phyloP scores from a whole-genome alignment of 1,140 invertebrate genomes.

The Halictus rubicundus region DNA sequence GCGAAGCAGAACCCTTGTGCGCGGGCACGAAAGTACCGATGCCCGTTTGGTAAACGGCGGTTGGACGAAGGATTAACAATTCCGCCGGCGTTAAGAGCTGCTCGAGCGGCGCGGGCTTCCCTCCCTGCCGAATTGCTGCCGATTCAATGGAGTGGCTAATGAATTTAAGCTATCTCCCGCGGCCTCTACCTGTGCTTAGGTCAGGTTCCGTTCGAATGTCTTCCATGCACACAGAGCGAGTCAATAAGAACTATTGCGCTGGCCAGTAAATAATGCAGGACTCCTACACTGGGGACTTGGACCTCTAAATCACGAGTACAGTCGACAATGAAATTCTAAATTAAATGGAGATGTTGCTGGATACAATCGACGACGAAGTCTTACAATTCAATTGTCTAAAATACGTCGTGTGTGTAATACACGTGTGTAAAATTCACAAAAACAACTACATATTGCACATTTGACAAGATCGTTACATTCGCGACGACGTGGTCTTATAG shows the following conservation, averaged over 20 bases:
- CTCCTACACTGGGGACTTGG: too few relatives aligned
- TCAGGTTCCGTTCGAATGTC: not conserved
- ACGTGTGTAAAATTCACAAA: too few relatives aligned
- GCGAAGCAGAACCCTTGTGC: not conserved
- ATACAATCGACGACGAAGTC: too few relatives aligned
- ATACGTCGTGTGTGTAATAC: too few relatives aligned
- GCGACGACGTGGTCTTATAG: too few relatives aligned
- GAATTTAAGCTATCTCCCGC: constrained; percentile 69
- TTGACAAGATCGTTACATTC: too few relatives aligned
- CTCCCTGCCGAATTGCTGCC: constrained; percentile 22
- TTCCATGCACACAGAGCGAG: not conserved
- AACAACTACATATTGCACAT: too few relatives aligned
- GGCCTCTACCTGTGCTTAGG: constrained; percentile 54
- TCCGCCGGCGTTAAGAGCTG: constrained; percentile 40
- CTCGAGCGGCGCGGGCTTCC: not conserved
- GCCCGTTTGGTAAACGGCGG: not conserved
- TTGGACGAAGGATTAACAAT: constrained; percentile 50
- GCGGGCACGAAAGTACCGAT: constrained; percentile 29
- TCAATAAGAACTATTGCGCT: not conserved
- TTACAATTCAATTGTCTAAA: too few relatives aligned
- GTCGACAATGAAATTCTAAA: too few relatives aligned
- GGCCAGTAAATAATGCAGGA: too few relatives aligned
- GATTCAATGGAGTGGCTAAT: constrained; percentile 68
- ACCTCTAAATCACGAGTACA: too few relatives aligned
- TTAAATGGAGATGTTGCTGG: too few relatives aligned